Conservation (phyloP, 2,113 vertebrate genomes). For the Numida meleagris region DNA sequence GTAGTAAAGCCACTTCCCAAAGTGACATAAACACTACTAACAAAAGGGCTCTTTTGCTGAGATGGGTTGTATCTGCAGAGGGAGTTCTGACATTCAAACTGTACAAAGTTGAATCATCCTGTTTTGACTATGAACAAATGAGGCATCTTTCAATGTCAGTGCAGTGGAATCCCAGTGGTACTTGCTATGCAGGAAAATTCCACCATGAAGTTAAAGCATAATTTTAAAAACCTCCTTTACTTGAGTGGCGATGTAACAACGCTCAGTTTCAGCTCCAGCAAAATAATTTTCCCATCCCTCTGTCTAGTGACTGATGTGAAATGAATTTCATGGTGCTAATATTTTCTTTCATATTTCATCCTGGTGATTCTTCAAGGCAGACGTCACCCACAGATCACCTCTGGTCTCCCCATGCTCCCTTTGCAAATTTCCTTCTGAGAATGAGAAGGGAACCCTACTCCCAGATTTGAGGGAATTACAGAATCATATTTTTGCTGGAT, state of each 20-base stretch:
- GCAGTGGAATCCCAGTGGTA: constrained; percentile 16
- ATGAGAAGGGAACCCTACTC: background rate
- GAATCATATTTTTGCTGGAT: background rate
- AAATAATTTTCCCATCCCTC: background rate
- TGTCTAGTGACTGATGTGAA: background rate
- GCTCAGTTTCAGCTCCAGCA: background rate
- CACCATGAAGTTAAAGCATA: background rate
- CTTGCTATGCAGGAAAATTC: constrained; percentile 33
- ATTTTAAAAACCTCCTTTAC: background rate
- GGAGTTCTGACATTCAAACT: constrained; percentile 14
- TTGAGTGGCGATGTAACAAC: background rate
- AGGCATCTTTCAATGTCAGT: constrained; percentile 35
- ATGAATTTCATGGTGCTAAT: background rate
- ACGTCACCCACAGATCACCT: background rate
- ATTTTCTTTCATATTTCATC: background rate
- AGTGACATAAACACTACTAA: background rate
- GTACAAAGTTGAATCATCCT: constrained; percentile 33
- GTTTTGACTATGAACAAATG: constrained; percentile 20
- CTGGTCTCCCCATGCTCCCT: background rate
- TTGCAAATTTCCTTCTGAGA: background rate
- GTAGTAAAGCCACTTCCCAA: background rate
- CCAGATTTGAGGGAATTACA: background rate
- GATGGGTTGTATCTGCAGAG: constrained; percentile 7
- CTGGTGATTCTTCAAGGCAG: background rate
- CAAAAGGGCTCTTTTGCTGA: background rate